phyloP scores from a whole-genome alignment of 2,797 vertebrate genomes.

The Loris lydekkerianus region DNA sequence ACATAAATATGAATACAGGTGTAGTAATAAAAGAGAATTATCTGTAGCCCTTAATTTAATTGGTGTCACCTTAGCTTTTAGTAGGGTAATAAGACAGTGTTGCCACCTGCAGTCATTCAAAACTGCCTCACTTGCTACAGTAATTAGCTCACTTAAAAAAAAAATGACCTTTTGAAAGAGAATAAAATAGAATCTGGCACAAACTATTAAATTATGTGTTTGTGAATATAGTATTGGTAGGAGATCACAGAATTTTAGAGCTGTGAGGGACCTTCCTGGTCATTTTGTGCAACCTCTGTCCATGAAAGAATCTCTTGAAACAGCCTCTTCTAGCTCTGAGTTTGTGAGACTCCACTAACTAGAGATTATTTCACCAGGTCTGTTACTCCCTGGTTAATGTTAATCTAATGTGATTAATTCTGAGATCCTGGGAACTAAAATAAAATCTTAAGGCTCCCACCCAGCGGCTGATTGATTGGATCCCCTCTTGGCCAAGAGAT shows the following conservation, averaged over 20 bases:
- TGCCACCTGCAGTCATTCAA: constrained; percentile 81
- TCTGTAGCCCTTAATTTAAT: constrained; percentile 82
- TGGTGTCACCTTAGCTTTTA: constrained; percentile 84
- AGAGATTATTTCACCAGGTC: neutral
- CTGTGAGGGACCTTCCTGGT: neutral
- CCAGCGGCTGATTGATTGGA: too few species aligned
- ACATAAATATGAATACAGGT: constrained; percentile 77
- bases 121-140: constrained; percentile 69
- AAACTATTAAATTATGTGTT: constrained; percentile 30
- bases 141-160: constrained; percentile 81
- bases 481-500: too few species aligned
- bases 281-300: constrained; percentile 17
- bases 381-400: neutral
- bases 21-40: constrained; percentile 81
- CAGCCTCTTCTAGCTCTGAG: neutral
- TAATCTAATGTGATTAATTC: neutral
- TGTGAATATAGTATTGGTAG: constrained; percentile 13
- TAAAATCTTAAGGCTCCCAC: too few species aligned
- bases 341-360: constrained; percentile 38
- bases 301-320: constrained; percentile 18
- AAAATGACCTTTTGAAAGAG: constrained; percentile 73
- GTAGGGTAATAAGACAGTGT: constrained; percentile 65
- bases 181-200: constrained; percentile 72
- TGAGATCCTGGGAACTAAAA: neutral
- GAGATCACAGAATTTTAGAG: constrained; percentile 10